Base-by-base conservation (phyloP, 2,797 vertebrate genomes). In the Danio choprae region DNA sequence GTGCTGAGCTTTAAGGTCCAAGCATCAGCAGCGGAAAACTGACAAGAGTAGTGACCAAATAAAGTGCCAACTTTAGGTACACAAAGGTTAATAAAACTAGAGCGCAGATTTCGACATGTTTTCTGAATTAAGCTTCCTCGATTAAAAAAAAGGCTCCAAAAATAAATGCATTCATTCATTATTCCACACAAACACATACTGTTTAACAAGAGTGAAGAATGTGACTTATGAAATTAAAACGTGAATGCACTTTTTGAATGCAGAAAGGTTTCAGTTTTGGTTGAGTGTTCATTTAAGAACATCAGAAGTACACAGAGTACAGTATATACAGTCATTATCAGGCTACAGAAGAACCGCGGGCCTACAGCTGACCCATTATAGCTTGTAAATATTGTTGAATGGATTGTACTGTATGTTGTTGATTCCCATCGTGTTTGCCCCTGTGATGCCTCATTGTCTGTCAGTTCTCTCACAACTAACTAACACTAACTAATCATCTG, bases 391-490 rank as follows among this genome's bases (percentile, higher is more conserved):
- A 18, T 44, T 65, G 41, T 65, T 65, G 18, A 65, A 22, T 46
- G 10, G 4, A 18, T 1, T 29, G 29, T 29, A 29, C 29, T 29
- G 29, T 29, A 11, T 56, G 29, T 13, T 2, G 22, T 6, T 65
- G 18, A 38, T 76, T 38, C 4, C 5, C 67, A 53, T 65, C 44
- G 81, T 22, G 0, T 41, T 8, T 15, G 55, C 64, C 48, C 84
- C 79, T 7, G 43, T 74, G 73, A 13, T 77, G 74, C 69, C 48
- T 63, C 79, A 60, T 62, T 36, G 18, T 83, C n/a, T 77, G 50
- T 50, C 40, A 20, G 69, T 72, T 44, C 41, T 48, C 67, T 22
- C 8, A 29, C 46, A 55, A 55, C 29, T 46, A 56, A 65, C 50
- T 79, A 79, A 84, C 65, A 55, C 9, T 11, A 53, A 29, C 18